A percentile compares a stretch with the other conserved stretches of the same genome.
Conservation (phyloP, 2,797 vertebrate species). For the Lophotriccus pileatus region DNA sequence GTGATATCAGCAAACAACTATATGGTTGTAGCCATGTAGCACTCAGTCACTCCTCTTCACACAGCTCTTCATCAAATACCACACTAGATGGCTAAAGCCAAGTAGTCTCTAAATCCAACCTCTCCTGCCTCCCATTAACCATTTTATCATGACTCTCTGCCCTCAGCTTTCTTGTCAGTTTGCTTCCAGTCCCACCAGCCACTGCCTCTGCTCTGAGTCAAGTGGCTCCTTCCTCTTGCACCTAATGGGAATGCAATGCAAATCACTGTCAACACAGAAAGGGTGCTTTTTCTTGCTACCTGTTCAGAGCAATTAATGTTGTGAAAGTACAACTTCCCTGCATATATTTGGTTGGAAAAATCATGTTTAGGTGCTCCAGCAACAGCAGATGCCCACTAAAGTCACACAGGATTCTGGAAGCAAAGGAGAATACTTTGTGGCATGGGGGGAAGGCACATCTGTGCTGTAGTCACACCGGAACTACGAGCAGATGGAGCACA, state of each 20-base stretch:
- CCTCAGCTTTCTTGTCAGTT: neutral
- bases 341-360: neutral
- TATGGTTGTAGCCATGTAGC: too few species aligned
- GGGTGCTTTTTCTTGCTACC: neutral
- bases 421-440: neutral
- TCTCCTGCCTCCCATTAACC: neutral
- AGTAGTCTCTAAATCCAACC: neutral
- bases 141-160: neutral
- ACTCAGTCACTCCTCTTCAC: neutral
- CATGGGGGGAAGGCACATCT: rapidly evolving
- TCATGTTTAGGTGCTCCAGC: neutral
- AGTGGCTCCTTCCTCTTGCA: neutral
- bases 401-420: neutral
- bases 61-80: neutral
- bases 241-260: neutral
- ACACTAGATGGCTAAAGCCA: neutral
- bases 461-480: neutral
- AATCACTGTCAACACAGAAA: neutral
- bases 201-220: neutral
- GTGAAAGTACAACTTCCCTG: neutral
- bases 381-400: neutral
- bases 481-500: neutral
- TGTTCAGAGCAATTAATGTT: neutral
- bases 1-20: neutral
- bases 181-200: neutral